Evolutionary conservation across 37 sponge, comb jelly and placozoan species (phyloP), one percentile per base, ranked within the genome.

Genomic region (Beroe ovata): DNA sequence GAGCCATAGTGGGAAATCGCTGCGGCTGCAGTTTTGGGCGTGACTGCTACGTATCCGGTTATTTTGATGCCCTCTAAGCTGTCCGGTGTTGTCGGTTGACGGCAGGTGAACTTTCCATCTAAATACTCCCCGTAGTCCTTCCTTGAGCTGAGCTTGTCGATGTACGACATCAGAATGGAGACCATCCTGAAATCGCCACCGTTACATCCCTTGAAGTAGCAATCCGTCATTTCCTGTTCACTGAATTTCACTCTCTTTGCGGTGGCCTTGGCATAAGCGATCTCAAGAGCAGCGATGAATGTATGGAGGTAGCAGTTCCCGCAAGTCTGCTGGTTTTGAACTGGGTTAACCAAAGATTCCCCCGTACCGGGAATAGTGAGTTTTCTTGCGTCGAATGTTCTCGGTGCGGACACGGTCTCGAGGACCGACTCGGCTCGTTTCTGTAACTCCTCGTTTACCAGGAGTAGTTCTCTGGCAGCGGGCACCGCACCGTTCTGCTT

Each of bases 161-260:
- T 1, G 36, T 66, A 66, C 2, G 32, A 11, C 63, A 62, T 62
- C 19, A 25, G 23, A 23, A 16, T 62, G 28, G 63, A 38, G 0
- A 77, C 84, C 54, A 42, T 42, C 28, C 38, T 77, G 54, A 28
- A 77, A 25, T 77, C 84, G 19, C 84, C 84, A 40, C 84, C 84
- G 4, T 41, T 36, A 54, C 84, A 77, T 8, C 84, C 84, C 1
- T 39, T 22, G 28, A 32, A n/a, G 54, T 42, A 77, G 28, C 84
- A 77, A 77, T 77, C 84, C 11, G 84, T 77, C 54, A 77, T 39
- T 23, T 77, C 84, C 28, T 77, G 84, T 40, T 77, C 84, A 41
- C 54, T 42, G 84, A 77, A 77, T 25, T 77, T 77, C 36, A 77
- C 33, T 4, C 21, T 16, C 28, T 77, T 8, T 42, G 54, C 84